Conservation (phyloP, 1,140 invertebrate genomes). For the Babylonia areolata region DNA sequence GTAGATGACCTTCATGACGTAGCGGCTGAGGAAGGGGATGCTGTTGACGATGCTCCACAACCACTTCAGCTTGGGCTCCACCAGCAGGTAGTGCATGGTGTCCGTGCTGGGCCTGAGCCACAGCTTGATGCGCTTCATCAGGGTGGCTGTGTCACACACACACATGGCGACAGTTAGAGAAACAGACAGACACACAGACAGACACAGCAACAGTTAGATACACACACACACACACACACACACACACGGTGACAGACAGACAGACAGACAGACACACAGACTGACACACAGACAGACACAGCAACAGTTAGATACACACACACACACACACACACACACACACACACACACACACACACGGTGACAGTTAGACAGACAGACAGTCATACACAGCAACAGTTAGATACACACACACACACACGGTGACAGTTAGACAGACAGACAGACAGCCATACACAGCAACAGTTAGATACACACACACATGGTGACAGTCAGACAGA, state of each 20-base stretch:
- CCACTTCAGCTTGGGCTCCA: conserved; percentile 61
- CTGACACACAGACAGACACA: background rate
- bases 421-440: background rate
- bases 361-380: background rate
- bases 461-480: background rate
- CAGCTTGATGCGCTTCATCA: conserved; percentile 59
- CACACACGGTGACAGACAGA: background rate
- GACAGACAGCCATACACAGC: background rate
- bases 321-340: background rate
- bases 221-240: background rate
- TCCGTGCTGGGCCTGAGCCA: conserved; percentile 65
- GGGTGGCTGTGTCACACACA: conserved; percentile 55
- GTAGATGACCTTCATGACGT: conserved; percentile 70
- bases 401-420: too few species aligned
- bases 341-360: too few species aligned
- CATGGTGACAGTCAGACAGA: background rate
- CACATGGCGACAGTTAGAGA: too few species aligned
- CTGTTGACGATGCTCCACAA: conserved; percentile 70
- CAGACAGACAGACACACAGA: background rate
- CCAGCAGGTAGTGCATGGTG: conserved; percentile 63
- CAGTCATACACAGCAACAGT: background rate
- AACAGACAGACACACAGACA: background rate
- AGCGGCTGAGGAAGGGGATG: conserved; percentile 58
- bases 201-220: background rate
- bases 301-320: too few species aligned